phyloP scores from a whole-genome alignment of 1,140 invertebrate species.

The Plodia interpunctella region DNA sequence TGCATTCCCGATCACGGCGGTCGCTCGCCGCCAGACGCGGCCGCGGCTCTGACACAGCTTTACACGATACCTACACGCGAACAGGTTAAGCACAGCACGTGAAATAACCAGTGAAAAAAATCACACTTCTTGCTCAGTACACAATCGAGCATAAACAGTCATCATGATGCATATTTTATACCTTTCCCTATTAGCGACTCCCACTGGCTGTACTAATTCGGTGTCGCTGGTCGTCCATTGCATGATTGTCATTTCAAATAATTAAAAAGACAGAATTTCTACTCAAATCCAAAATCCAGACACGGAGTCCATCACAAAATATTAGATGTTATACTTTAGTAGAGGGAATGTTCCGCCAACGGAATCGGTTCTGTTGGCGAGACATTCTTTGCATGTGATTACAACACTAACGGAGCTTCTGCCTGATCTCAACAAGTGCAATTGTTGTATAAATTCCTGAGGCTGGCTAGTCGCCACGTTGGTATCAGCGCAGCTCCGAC shows the following conservation, averaged over 20 bases:
- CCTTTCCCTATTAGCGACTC: constrained; percentile 73
- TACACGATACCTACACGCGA: constrained; percentile 66
- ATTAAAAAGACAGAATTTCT: constrained; percentile 38
- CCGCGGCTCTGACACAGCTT: constrained; percentile 60
- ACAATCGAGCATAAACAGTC: constrained; percentile 62
- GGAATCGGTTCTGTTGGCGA: constrained; percentile 37
- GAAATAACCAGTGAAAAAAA: constrained; percentile 33
- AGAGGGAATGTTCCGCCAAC: constrained; percentile 33
- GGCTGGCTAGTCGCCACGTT: constrained; percentile 17
- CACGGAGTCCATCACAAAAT: constrained; percentile 54
- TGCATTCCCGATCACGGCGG: constrained; percentile 73
- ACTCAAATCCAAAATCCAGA: constrained; percentile 51
- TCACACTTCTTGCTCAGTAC: constrained; percentile 53
- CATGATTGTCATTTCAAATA: constrained; percentile 55
- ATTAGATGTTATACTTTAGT: constrained; percentile 37
- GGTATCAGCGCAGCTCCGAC: constrained; percentile 34
- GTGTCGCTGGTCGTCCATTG: constrained; percentile 65
- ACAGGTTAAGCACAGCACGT: constrained; percentile 64
- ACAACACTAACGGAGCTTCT: constrained; percentile 48
- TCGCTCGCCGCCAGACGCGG: constrained; percentile 40
- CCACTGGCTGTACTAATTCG: constrained; percentile 63
- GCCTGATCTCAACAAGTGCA: constrained; percentile 43
- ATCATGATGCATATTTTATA: constrained; percentile 75
- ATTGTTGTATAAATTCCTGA: neutral
- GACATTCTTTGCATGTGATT: constrained; percentile 54